A percentile compares a stretch with the other conserved stretches of the same genome.
Conservation (phyloP, 2,888 invertebrate species). For the Cecidostiba fungosa region DNA sequence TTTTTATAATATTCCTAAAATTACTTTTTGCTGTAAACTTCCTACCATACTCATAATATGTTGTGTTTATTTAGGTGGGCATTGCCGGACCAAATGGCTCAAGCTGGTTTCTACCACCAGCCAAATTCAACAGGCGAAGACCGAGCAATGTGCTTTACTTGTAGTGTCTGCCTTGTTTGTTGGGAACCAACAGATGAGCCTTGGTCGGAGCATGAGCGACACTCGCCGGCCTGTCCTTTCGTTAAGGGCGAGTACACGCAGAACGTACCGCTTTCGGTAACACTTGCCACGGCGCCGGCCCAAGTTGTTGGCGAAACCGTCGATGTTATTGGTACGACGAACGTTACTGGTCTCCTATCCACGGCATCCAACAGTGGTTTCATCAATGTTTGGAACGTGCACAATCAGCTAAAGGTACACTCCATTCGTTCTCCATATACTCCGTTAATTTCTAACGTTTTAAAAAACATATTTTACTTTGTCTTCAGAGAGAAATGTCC, state of each 20-base stretch:
- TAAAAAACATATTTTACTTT: slow-evolving; percentile 43
- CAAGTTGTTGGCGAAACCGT: slow-evolving; percentile 77
- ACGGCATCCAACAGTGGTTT: slow-evolving; percentile 81
- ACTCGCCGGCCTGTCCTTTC: slow-evolving; percentile 96
- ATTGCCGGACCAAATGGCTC: slow-evolving; percentile 96
- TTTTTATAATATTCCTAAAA: slow-evolving; percentile 35
- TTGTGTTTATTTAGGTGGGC: slow-evolving; percentile 87
- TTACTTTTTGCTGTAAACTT: neutral
- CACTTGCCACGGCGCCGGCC: slow-evolving; percentile 80
- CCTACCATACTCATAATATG: slow-evolving; percentile 27
- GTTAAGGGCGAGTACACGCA: slow-evolving; percentile 97
- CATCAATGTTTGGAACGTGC: slow-evolving; percentile 92
- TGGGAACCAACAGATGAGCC: slow-evolving; percentile 99
- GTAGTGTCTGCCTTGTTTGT: slow-evolving; percentile 95
- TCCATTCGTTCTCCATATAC: neutral
- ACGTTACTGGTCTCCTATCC: slow-evolving; percentile 79
- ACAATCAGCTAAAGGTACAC: slow-evolving; percentile 85
- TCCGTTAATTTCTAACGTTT: neutral
- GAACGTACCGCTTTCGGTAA: slow-evolving; percentile 92
- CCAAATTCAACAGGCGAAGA: slow-evolving; percentile 95
- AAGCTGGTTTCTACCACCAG: slow-evolving; percentile 98
- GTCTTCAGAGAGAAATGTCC: slow-evolving; percentile 80
- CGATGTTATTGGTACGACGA: slow-evolving; percentile 77
- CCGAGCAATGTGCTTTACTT: slow-evolving; percentile 97
- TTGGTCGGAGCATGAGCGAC: slow-evolving; percentile 98